Conservation (phyloP, 2,888 invertebrate species). For the Arge pagana region DNA sequence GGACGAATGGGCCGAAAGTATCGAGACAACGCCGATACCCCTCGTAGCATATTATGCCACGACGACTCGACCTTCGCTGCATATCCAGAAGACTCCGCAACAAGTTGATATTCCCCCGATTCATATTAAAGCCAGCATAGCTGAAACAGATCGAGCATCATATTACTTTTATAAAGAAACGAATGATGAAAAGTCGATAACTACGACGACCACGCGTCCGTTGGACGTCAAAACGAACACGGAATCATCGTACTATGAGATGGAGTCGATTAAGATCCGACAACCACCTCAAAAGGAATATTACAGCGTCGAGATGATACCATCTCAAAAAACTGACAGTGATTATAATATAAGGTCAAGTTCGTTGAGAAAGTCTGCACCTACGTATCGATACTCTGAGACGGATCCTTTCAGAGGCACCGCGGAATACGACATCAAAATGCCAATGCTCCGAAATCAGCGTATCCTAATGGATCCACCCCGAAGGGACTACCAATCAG, state of each 20-base stretch:
- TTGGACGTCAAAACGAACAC: constrained; percentile 37
- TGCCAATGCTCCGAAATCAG: constrained; percentile 36
- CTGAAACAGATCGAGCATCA: constrained; percentile 58
- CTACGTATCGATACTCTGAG: constrained; percentile 39
- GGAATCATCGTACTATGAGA: constrained; percentile 38
- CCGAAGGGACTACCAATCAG: constrained; percentile 43
- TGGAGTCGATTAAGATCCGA: constrained; percentile 28
- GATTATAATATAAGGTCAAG: constrained; percentile 43
- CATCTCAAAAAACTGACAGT: constrained; percentile 36
- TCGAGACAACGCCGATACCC: constrained; percentile 68
- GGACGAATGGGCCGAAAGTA: constrained; percentile 53
- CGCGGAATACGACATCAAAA: constrained; percentile 30
- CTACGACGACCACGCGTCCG: constrained; percentile 35
- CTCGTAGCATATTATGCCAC: constrained; percentile 65
- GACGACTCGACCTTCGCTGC: constrained; percentile 51
- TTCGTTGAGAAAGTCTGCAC: constrained; percentile 41
- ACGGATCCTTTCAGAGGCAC: constrained; percentile 27
- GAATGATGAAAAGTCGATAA: constrained; percentile 39
- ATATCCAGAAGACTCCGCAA: constrained; percentile 23
- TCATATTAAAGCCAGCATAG: constrained; percentile 38
- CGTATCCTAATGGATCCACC: constrained; percentile 37
- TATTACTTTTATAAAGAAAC: constrained; percentile 73
- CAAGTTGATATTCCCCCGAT: constrained; percentile 47
- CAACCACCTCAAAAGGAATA: constrained; percentile 35
- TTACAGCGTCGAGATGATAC: constrained; percentile 36